phyloP scores from a whole-genome alignment of 2,888 invertebrate species.

The Spisula solida region DNA sequence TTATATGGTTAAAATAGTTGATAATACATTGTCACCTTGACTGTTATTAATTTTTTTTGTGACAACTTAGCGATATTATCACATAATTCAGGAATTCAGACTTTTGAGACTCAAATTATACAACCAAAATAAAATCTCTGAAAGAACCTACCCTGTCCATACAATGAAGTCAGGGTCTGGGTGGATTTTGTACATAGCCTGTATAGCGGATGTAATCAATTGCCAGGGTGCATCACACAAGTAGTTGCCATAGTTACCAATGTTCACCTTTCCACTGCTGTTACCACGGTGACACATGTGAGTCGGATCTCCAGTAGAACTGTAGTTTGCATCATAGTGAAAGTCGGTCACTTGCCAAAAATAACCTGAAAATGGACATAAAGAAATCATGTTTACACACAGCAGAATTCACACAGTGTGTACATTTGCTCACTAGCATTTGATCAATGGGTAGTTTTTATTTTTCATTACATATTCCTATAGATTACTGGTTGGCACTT shows the following conservation, averaged over 20 bases:
- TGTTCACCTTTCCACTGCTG: slow-evolving; percentile 44
- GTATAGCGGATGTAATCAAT: slow-evolving; percentile 95
- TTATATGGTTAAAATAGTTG: no score
- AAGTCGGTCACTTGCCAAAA: slow-evolving; percentile 98
- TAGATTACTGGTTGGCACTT: no score
- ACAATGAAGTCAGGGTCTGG: slow-evolving; percentile 96
- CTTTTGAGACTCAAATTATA: no score
- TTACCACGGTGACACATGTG: slow-evolving; percentile 88
- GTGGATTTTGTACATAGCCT: slow-evolving; percentile 94
- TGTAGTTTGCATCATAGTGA: slow-evolving; percentile 95
- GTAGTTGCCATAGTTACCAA: slow-evolving; percentile 91
- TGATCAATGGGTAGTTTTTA: no score
- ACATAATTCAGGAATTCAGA: no score
- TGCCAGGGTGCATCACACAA: slow-evolving; percentile 96
- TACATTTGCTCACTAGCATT: no score
- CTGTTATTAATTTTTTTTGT: no score
- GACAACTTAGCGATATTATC: no score
- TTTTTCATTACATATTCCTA: no score
- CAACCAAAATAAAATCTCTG: no score
- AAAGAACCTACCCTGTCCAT: slow-evolving; percentile 94
- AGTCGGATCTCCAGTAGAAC: slow-evolving; percentile 92
- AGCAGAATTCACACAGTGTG: no score
- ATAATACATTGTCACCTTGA: no score
- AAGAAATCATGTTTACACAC: background rate
- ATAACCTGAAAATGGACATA: slow-evolving; percentile 91